Evolutionary conservation across 1,140 invertebrate species (phyloP), one percentile per base, ranked within the genome.

Genomic region (Bradysia coprophila): DNA sequence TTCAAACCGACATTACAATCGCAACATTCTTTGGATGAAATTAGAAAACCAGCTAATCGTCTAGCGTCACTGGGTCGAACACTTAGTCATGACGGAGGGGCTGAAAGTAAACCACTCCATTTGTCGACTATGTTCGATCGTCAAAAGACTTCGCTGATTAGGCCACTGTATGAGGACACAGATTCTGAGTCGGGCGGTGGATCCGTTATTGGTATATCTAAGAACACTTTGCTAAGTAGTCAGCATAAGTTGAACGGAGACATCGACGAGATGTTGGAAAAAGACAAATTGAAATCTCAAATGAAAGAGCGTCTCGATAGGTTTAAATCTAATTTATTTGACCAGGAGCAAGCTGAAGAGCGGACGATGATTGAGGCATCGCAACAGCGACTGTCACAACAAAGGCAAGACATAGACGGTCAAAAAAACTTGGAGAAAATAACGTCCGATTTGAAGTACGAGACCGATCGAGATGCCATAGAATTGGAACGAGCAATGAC

Each of bases 121-220:
- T 38, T 38, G 21, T 18, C 36, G 16, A 38, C 36, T 18, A 5
- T 38, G 10, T 38, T 38, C 16, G 36, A 38, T 4, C 36, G 16
- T 3, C 9, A 18, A 18, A 28, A 38, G 21, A 18, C n/a, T 38
- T 16, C 9, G 6, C 3, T n/a, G 10, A 38, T 53, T 4, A 51
- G 51, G 41, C 48, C 51, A 0, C 44, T 56, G 13, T 55, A 59
- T 37, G 57, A 59, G 15, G 55, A 59, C 41, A 59, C 56, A 6
- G 56, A 68, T 41, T 66, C 65, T 0, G 68, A 64, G 13, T 73
- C 68, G 0, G 71, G 71, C 11, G 67, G 69, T 22, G 69, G 72
- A 23, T 66, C 57, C 2, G 52, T 59, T 21, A 50, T 52, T 20
- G 58, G 56, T 18, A 58, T 45, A 46, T 54, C 2, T 21, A 21